phyloP scores from a whole-genome alignment of 2,113 vertebrate genomes.

The Phalacrocorax carbo region DNA sequence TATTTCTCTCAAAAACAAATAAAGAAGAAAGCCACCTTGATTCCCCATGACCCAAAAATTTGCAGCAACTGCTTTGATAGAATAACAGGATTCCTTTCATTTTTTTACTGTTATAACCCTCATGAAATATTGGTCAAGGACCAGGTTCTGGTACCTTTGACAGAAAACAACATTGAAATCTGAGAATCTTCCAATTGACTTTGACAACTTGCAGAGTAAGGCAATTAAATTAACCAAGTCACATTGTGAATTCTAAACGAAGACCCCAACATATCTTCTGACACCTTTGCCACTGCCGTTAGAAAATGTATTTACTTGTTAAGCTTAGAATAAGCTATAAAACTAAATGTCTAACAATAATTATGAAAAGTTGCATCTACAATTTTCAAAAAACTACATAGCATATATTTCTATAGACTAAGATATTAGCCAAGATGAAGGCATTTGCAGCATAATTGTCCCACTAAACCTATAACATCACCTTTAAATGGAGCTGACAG shows the following conservation, averaged over 20 bases:
- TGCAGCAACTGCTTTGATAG: not conserved
- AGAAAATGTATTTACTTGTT: not conserved
- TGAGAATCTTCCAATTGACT: not conserved
- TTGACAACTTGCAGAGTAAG: not conserved
- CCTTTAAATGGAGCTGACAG: not conserved
- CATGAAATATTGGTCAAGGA: not conserved
- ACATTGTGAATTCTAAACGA: not conserved
- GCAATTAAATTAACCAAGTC: not conserved
- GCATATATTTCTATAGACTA: not conserved
- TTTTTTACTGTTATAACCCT: not conserved
- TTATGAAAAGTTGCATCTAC: not conserved
- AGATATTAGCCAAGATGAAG: not conserved
- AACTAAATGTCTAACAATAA: not conserved
- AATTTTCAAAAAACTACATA: not conserved
- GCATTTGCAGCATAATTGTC: not conserved
- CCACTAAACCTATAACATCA: not conserved
- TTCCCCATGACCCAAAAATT: not conserved
- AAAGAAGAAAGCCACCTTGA: not conserved
- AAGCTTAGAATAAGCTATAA: not conserved
- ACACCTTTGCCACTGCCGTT: not conserved
- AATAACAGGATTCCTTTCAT: not conserved
- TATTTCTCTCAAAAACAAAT: not conserved
- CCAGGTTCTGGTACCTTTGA: not conserved
- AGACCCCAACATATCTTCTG: not conserved
- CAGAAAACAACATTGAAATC: not conserved